Evolutionary conservation across 2,888 invertebrate species (phyloP), one percentile per base, ranked within the genome.

Genomic region (Pyrrhosoma nymphula): DNA sequence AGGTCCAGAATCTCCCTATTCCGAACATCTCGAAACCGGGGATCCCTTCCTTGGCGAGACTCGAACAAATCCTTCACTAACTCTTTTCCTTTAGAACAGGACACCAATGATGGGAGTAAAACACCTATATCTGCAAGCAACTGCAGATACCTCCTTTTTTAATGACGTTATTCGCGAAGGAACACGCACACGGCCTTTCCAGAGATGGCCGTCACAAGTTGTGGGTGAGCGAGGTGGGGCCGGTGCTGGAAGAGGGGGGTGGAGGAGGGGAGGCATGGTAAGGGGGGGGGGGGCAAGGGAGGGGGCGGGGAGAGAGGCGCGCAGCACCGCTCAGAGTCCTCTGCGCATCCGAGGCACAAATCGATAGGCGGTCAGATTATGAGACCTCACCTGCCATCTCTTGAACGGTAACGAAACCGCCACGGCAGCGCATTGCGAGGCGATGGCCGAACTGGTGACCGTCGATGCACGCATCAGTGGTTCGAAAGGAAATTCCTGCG

Each of bases 1-100:
- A 69, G 93, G 63, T 93, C 93, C 93, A 93, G 93, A 93, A 93
- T 75, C 93, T 93, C 93, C 93, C 93, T 93, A 93, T 63, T 93
- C 93, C 93, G 93, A 93, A 47, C 93, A 93, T 93, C 69, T 93
- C 69, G 69, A 47, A 93, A 69, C 26, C 69, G 63, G 93, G 93
- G 63, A 8, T 93, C 39, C 82, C 82, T 82, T 69, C 60, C 20
- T 60, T 39, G 35, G 63, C 63, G 39, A 56, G 91, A 55, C 69
- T 93, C 63, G 39, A 69, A 69, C 69, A 93, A n/a, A 93, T 93
- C 93, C 93, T 63, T 69, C 93, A 93, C 93, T 93, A 35, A 93
- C 93, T 93, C 93, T 55, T 75, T 82, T 93, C 69, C 93, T 93
- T 93, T 39, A 39, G 82, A 47, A 93, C 26, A 47, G 93, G 93